Evolutionary conservation across 2,113 vertebrate species (phyloP).

Genomic region (Helogale parvula): DNA sequence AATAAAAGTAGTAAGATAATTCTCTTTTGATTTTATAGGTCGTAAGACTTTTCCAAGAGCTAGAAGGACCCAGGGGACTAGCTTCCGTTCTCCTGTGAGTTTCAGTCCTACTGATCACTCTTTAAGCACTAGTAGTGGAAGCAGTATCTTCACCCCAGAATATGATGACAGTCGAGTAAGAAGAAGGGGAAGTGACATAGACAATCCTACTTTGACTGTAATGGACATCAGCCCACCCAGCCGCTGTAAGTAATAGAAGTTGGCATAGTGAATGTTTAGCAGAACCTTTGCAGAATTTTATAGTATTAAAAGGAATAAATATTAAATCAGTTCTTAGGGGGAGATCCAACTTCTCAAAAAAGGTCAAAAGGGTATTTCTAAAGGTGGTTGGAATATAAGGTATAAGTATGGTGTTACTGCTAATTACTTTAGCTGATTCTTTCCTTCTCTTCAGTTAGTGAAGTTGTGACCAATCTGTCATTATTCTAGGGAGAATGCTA

Average conservation of each 20-base stretch:
- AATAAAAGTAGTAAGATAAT: slow-evolving; percentile 15
- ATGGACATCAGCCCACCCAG: slow-evolving; percentile 99
- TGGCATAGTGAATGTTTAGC: neutral
- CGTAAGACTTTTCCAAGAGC: slow-evolving; percentile 98
- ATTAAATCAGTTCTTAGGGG: neutral
- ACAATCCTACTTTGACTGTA: slow-evolving; percentile 94
- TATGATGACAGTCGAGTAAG: slow-evolving; percentile 92
- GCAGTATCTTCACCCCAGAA: slow-evolving; percentile 95
- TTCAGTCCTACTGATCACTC: slow-evolving; percentile 98
- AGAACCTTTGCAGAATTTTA: slow-evolving; percentile 1
- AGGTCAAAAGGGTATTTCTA: neutral
- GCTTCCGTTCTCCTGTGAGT: slow-evolving; percentile 94
- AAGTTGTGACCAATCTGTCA: neutral
- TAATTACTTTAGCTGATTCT: slow-evolving; percentile 18
- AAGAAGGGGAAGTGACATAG: slow-evolving; percentile 96
- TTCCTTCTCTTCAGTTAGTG: slow-evolving; percentile 19
- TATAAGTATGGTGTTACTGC: neutral
- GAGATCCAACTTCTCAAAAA: neutral
- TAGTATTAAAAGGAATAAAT: neutral
- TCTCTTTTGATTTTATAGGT: slow-evolving; percentile 84
- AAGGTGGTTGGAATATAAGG: neutral
- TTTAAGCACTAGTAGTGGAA: slow-evolving; percentile 97
- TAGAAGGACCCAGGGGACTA: slow-evolving; percentile 95
- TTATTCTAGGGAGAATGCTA: neutral
- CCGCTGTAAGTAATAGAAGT: slow-evolving; percentile 91